Evolutionary conservation across 2,113 vertebrate genomes (phyloP), one percentile per base, ranked within the genome.

Genomic region (Osmerus mordax): DNA sequence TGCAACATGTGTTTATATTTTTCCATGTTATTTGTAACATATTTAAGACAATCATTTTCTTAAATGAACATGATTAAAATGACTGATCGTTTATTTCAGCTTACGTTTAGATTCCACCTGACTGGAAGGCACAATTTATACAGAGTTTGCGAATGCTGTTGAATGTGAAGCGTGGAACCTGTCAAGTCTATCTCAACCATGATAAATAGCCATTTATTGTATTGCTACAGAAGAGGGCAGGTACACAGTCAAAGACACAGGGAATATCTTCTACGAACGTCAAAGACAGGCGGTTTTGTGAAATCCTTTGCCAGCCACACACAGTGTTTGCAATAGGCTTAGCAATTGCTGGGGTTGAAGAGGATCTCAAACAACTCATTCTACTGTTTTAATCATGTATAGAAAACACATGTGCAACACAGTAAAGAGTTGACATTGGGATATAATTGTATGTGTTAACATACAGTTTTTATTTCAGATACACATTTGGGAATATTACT

Each of bases 201-300:
- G 85, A 87, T 88, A 87, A 89, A 90, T 88, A 87, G 83, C 78
- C 83, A 85, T 91, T 88, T 87, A 88, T 80, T 80, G 84, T 81
- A 65, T 80, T 86, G 85, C 85, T 88, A 87, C 81, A 73, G 79
- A 82, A 83, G 78, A 69, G 81, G 78, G 85, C 78, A 86, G 83
- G 81, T 82, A 81, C 79, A 75, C 51, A 59, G 76, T 60, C 29
- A 60, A 84, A 84, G 81, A 81, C 73, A 53, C 78, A 81, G 65
- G 54, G 76, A 78, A 64, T 79, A 81, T 83, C 80, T 84, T 75
- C 74, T 85, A 72, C 60, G 77, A 85, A 77, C 71, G 29, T 84
- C 80, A 74, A 73, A 83, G 80, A 87, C 81, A 86, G 83, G 71
- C 71, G 13, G 47, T 64, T 47, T 75, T 67, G 82, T 84, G 79